Conservation (phyloP, 1,140 invertebrate genomes). For the Hycleus cichorii region DNA sequence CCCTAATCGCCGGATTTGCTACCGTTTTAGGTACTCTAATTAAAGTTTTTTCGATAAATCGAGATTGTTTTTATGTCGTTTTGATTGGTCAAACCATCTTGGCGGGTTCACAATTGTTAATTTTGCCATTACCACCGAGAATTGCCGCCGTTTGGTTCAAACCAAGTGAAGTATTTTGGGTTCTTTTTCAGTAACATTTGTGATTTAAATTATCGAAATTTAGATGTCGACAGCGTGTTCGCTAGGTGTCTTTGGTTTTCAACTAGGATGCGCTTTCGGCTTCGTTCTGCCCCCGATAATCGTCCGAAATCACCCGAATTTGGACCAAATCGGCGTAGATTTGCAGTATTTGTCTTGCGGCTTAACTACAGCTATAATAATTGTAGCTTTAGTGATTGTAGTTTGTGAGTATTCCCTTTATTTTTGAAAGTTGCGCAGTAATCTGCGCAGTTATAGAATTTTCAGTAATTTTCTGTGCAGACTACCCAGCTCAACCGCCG, state of each 20-base stretch:
- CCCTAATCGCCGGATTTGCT: conserved; percentile 38
- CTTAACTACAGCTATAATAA: conserved; percentile 50
- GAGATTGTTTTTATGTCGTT: conserved; percentile 54
- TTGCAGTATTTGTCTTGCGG: conserved; percentile 49
- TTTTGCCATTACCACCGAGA: conserved; percentile 62
- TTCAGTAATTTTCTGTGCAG: conserved; percentile 28
- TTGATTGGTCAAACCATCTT: conserved; percentile 62
- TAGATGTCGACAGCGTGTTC: conserved; percentile 63
- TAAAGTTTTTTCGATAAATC: conserved; percentile 56
- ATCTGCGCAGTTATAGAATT: too few relatives aligned
- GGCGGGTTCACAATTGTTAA: conserved; percentile 58
- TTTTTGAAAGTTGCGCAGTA: too few relatives aligned
- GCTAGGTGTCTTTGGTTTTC: conserved; percentile 72
- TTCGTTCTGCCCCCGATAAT: conserved; percentile 43
- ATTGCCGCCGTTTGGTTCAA: conserved; percentile 57
- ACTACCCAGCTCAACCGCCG: conserved; percentile 50
- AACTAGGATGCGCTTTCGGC: conserved; percentile 48
- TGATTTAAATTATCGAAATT: not conserved
- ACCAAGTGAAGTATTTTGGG: conserved; percentile 50
- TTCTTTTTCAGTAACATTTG: not conserved
- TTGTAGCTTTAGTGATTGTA: conserved; percentile 50
- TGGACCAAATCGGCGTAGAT: conserved; percentile 37
- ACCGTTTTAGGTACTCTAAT: conserved; percentile 61
- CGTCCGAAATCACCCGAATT: conserved; percentile 41
- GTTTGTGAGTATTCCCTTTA: conserved; percentile 46